These are phyloP conservation scores for Drosophila mimetica DNA, from an alignment of 2,888 invertebrate genomes.

Conservation along the genomic window DNA sequence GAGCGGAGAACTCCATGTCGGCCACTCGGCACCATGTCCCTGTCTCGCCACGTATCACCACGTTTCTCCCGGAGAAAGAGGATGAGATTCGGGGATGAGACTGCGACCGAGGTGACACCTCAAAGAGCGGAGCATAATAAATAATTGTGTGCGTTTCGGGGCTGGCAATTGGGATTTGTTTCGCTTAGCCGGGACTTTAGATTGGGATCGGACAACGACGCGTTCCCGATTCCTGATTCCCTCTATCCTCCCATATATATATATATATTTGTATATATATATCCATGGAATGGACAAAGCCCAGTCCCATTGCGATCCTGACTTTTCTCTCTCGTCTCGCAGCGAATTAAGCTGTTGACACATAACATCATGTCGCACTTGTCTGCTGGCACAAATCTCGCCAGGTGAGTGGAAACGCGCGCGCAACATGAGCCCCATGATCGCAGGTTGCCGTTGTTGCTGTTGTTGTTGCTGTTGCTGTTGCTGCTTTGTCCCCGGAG, in stretches of 20 bases:
- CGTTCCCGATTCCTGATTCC: constrained; percentile 22
- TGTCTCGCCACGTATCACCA: neutral
- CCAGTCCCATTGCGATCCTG: neutral
- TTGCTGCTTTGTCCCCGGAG: constrained; percentile 48
- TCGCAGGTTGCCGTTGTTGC: constrained; percentile 19
- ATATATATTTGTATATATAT: neutral
- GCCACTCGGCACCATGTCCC: constrained; percentile 11
- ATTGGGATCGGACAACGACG: constrained; percentile 37
- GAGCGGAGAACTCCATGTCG: constrained; percentile 3
- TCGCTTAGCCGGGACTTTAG: constrained; percentile 1
- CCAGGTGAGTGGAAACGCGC: constrained; percentile 79
- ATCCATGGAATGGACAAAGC: neutral
- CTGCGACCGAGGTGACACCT: constrained; percentile 18
- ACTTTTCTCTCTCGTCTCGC: constrained; percentile 58
- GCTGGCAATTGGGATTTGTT: constrained; percentile 16
- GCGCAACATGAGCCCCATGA: constrained; percentile 67
- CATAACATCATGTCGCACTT: constrained; percentile 84
- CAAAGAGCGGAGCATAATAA: constrained; percentile 21
- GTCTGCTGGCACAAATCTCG: constrained; percentile 79
- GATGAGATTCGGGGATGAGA: neutral
- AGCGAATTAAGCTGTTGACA: constrained; percentile 84
- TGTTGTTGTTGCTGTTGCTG: constrained; percentile 12
- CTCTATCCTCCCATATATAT: neutral
- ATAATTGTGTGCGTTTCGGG: constrained; percentile 43
- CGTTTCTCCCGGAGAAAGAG: constrained; percentile 1